Percentiles rank a stretch among this genome's conserved stretches.
Evolutionary conservation across 2,888 invertebrate species (phyloP).

Genomic region (Drosophila mulleri): DNA sequence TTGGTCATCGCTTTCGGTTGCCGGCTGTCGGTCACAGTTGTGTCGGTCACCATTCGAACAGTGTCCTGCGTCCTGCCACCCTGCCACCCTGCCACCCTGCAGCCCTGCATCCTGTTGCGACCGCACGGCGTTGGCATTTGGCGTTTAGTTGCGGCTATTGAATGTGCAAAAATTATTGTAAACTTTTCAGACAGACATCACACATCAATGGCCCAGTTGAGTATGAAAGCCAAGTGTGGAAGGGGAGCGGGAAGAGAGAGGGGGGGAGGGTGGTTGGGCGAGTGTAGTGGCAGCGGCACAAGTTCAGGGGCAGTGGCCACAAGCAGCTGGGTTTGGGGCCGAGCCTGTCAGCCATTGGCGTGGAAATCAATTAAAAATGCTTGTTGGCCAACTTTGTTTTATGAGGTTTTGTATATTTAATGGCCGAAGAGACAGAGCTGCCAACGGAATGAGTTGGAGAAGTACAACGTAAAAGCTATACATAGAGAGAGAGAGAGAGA

Average conservation of each 20-base stretch:
- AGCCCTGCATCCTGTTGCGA: slow-evolving; percentile 27
- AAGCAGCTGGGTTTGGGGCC: neutral
- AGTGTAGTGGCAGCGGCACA: slow-evolving; percentile 1
- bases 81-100: neutral
- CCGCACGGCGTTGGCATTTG: slow-evolving; percentile 68
- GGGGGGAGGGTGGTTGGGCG: too few species aligned
- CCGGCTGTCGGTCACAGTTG: slow-evolving; percentile 75
- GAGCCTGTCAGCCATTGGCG: slow-evolving; percentile 46
- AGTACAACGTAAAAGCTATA: neutral
- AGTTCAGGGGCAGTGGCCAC: slow-evolving; percentile 21
- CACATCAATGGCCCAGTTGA: slow-evolving; percentile 52
- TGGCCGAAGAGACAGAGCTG: slow-evolving; percentile 32
- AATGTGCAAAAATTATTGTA: slow-evolving; percentile 79
- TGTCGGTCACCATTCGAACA: slow-evolving; percentile 46
- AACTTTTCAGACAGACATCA: slow-evolving; percentile 79
- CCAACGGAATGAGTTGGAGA: neutral
- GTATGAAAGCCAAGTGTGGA: neutral
- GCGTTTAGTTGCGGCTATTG: slow-evolving; percentile 80
- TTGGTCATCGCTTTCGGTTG: slow-evolving; percentile 56
- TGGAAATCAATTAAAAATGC: slow-evolving; percentile 76
- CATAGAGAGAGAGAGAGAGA: neutral
- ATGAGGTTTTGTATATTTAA: slow-evolving; percentile 66
- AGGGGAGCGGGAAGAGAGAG: neutral
- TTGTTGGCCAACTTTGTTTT: slow-evolving; percentile 74
- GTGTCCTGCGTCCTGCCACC: neutral